Evolutionary conservation across 2,888 invertebrate species (phyloP), one percentile per base, ranked within the genome.

Genomic region (Papilio protenor): DNA sequence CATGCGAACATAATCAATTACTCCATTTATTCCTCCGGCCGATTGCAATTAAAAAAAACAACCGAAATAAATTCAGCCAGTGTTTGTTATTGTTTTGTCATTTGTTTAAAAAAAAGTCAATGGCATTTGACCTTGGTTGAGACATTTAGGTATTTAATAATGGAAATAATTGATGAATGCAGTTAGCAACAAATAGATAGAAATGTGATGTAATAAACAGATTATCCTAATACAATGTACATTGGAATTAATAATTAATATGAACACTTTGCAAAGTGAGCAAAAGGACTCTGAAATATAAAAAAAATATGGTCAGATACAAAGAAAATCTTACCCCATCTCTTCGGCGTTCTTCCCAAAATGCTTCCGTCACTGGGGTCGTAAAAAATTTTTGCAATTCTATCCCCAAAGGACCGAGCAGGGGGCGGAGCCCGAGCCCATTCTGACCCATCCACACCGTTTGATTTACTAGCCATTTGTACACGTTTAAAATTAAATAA

Each of bases 401-500:
- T 87, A 66, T 85, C 82, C 83, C 89, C 87, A 1, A 87, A 81
- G 0, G 91, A 86, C 0, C 89, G 88, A 0, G 87, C 80, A 0
- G 87, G 86, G 0, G 92, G 92, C 0, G 94, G 94, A 0, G 89
- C 90, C 23, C 94, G 83, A 0, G 90, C 89, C 94, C 94, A 94
- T 8, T 91, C 91, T 11, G 83, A 77, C 49, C 77, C 76, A 49
- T 93, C 93, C 14, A 89, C 81, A n/a, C 91, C 92, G 78, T 93
- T 93, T 14, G 87, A 80, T 85, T 93, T 93, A 74, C 83, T 83
- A 12, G 88, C 87, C 91, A 93, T 92, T 78, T 76, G 81, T 27
- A 52, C n/a, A 59, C 8, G 40, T 72, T 52, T 33, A 52, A 64
- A 33, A 61, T 55, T 49, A 61, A 40, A 75, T 27, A 49, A 18